Base-by-base conservation (phyloP, 1,140 invertebrate species). In the Neodiprion fabricii region DNA sequence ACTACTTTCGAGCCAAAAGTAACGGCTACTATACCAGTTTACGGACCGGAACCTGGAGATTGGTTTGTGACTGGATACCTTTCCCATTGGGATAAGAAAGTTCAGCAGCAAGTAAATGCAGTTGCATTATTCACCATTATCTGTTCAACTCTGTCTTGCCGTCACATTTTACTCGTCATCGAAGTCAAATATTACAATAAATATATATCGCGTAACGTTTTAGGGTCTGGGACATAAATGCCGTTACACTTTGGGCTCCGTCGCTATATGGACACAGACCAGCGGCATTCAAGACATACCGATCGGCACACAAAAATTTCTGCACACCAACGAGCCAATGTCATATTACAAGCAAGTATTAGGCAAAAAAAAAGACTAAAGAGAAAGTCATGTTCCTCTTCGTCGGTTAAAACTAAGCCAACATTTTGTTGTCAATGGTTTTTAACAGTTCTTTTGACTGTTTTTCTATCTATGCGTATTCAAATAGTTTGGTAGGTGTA, bases 11-110 rank as follows among this genome's bases (percentile, higher is more conserved):
- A 89, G 73, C 81, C 87, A 71, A 87, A 89, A 76, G 82, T 84
- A 73, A 82, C 87, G 28, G 84, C 84, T 10, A 81, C 90, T 70
- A 79, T 90, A 76, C 86, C 89, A 48, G 77, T 91, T 49, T 88
- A 89, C 74, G 88, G 89, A 79, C 91, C 91, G 40, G 76, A 88
- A 61, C 86, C 90, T 65, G 91, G 91, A 50, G 89, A 90, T 78
- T 92, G 91, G 91, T 92, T 90, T 85, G 88, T 90, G 48, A 88
- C 88, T 67, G 90, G 90, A 72, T 90, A 90, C 83, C 85, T 91
- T 72, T 84, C 88, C 50, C 83, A 89, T 76, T 89, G 87, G 87
- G 89, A 91, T 81, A 84, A 91, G 67, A 86, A 88, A 75, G 87
- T 91, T 67, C 85, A 89, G 76, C 90, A 91, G 77, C 89, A 91